These are phyloP conservation scores for Drosophila auraria DNA, from an alignment of 1,140 invertebrate genomes.

Conservation along the genomic window DNA sequence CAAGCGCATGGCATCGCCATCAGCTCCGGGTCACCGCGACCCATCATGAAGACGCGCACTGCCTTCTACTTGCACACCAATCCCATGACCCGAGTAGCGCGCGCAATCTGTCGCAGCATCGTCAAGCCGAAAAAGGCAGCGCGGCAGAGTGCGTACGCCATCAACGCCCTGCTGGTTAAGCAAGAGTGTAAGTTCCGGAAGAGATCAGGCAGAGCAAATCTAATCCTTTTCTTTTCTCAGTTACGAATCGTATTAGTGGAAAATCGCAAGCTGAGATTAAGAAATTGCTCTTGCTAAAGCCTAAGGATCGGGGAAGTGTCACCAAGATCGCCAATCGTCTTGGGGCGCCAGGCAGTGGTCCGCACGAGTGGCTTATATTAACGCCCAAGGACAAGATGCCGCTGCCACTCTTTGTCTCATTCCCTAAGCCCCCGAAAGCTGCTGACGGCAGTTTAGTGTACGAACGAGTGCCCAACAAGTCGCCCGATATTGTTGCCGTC, in stretches of 20 bases:
- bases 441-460: slow-evolving; percentile 94
- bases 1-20: slow-evolving; percentile 93
- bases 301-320: slow-evolving; percentile 89
- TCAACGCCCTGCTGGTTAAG: slow-evolving; percentile 94
- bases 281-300: slow-evolving; percentile 86
- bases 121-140: slow-evolving; percentile 94
- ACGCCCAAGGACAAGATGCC: slow-evolving; percentile 92
- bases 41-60: slow-evolving; percentile 98
- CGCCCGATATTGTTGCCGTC: slow-evolving; percentile 87
- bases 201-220: not conserved
- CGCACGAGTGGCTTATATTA: slow-evolving; percentile 92
- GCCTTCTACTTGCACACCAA: slow-evolving; percentile 97
- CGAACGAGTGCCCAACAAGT: slow-evolving; percentile 92
- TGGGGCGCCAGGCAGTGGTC: slow-evolving; percentile 88
- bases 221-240: slow-evolving; percentile 67
- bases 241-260: slow-evolving; percentile 88
- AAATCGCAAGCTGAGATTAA: slow-evolving; percentile 88
- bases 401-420: slow-evolving; percentile 91
- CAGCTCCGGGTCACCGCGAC: slow-evolving; percentile 91
- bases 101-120: slow-evolving; percentile 93
- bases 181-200: slow-evolving; percentile 90
- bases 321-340: slow-evolving; percentile 92
- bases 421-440: slow-evolving; percentile 94
- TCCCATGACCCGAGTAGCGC: slow-evolving; percentile 93
- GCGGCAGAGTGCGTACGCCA: slow-evolving; percentile 93